Evolutionary conservation across 2,113 vertebrate species (phyloP), one percentile per base, ranked within the genome.

Genomic region (Alethe castanea): DNA sequence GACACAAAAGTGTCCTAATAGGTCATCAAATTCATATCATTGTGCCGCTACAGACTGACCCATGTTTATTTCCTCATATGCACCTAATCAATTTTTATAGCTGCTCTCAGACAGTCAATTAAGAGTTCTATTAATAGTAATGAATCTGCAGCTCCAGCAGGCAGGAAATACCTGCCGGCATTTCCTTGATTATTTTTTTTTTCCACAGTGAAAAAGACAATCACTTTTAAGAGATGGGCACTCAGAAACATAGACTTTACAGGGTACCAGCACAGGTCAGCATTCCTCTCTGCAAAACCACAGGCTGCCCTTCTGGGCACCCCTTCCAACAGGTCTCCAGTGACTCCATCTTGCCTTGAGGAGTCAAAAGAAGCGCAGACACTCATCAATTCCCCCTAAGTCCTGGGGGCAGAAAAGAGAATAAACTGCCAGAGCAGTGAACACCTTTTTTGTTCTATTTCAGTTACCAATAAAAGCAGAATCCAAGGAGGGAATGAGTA

Each of bases 81-180:
- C 62, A 82, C 79, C 78, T 87, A 90, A 95, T 92, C 87, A 95
- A 73, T 94, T 95, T 95, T 97, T 93, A 90, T 67, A 78, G 88
- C 80, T 88, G 47, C 52, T 83, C 36, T 77, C 74, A 47, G 92
- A 62, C 54, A 90, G 79, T 88, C 90, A 90, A 86, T 95, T 95
- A 94, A 88, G 80, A 60, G 60, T 88, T 88, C 86, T 95, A 74
- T 83, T 94, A 92, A 94, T 88, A 96, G 72, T 42, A 81, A 90
- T 87, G 81, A 76, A 93, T 50, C 38, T 17, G 0, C 33, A 95
- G 71, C 71, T 93, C 74, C 66, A 91, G 36, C 59, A 91, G 52
- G 40, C 83, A 69, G 61, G 78, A 80, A 82, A 62, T 90, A 57
- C 54, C 40, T 86, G 36, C 48, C 36, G 71, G 69, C 64, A 35